phyloP scores from a whole-genome alignment of 2,888 invertebrate genomes.

The Plebejus argus region DNA sequence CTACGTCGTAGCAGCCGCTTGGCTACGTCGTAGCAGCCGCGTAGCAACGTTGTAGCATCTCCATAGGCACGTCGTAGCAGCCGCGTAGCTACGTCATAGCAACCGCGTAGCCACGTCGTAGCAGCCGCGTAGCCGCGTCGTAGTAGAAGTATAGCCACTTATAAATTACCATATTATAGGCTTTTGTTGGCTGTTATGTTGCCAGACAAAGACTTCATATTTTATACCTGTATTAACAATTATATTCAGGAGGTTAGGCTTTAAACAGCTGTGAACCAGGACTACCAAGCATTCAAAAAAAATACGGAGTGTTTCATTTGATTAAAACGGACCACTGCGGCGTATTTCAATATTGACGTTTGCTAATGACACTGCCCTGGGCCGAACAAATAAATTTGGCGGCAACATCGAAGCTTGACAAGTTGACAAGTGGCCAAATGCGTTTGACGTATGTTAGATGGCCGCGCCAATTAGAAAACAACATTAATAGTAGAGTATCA shows the following conservation, averaged over 20 bases:
- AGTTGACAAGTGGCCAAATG: slow-evolving; percentile 33
- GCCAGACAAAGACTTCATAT: too few species aligned
- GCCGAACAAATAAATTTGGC: slow-evolving; percentile 32
- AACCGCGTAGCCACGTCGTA: too few species aligned
- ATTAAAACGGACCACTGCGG: slow-evolving; percentile 27
- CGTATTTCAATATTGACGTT: slow-evolving; percentile 33
- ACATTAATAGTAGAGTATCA: slow-evolving; percentile 17
- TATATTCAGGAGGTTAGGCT: too few species aligned
- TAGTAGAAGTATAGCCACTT: neutral
- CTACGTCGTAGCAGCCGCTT: too few species aligned
- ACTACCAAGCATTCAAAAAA: neutral
- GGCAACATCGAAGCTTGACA: slow-evolving; percentile 33
- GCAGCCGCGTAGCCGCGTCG: too few species aligned
- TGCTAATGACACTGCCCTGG: slow-evolving; percentile 32
- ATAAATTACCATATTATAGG: too few species aligned
- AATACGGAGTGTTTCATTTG: slow-evolving; percentile 22
- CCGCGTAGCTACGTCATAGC: too few species aligned
- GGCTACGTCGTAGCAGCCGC: too few species aligned
- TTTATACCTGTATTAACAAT: too few species aligned
- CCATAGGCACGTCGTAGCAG: too few species aligned
- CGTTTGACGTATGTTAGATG: slow-evolving; percentile 33
- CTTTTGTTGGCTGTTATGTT: too few species aligned
- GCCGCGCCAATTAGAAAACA: slow-evolving; percentile 15
- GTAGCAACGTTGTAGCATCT: too few species aligned
- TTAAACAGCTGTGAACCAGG: neutral